A percentile compares a stretch with the other conserved stretches of the same genome.
Evolutionary conservation across 2,888 invertebrate genomes (phyloP).

Genomic region (Germaria angustata): DNA sequence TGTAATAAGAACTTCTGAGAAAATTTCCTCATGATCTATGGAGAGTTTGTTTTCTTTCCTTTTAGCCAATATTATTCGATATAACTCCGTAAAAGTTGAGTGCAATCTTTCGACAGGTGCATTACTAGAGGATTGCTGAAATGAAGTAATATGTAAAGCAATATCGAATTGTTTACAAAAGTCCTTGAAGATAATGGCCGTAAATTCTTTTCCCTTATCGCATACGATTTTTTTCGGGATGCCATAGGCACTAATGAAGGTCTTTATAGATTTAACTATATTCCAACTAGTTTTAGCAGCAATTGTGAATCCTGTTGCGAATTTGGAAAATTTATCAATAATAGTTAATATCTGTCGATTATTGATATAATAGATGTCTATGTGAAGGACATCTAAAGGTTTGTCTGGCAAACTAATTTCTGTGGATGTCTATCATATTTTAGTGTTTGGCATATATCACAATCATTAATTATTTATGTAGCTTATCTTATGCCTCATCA

Average conservation of each 20-base stretch:
- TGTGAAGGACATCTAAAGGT: slow-evolving; percentile 20
- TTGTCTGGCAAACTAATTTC: slow-evolving; percentile 27
- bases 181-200: slow-evolving; percentile 54
- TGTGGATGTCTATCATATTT: slow-evolving; percentile 59
- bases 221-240: slow-evolving; percentile 6
- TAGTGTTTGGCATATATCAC: neutral
- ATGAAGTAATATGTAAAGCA: slow-evolving; percentile 51
- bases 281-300: too few relatives aligned
- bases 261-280: neutral
- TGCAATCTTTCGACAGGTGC: slow-evolving; percentile 37
- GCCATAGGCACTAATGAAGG: neutral
- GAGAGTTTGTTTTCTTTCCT: slow-evolving; percentile 7
- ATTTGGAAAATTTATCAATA: neutral
- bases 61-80: slow-evolving; percentile 23
- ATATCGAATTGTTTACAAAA: slow-evolving; percentile 60
- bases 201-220: slow-evolving; percentile 17
- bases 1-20: slow-evolving; percentile 21
- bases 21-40: slow-evolving; percentile 34
- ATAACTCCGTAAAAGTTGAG: slow-evolving; percentile 44
- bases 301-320: neutral
- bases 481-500: neutral
- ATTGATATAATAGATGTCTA: slow-evolving; percentile 37
- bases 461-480: slow-evolving; percentile 7
- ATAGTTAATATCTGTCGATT: neutral
- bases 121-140: slow-evolving; percentile 49